Base-by-base conservation (phyloP, 2,888 invertebrate species). In the Chalcosyrphus nemorum region DNA sequence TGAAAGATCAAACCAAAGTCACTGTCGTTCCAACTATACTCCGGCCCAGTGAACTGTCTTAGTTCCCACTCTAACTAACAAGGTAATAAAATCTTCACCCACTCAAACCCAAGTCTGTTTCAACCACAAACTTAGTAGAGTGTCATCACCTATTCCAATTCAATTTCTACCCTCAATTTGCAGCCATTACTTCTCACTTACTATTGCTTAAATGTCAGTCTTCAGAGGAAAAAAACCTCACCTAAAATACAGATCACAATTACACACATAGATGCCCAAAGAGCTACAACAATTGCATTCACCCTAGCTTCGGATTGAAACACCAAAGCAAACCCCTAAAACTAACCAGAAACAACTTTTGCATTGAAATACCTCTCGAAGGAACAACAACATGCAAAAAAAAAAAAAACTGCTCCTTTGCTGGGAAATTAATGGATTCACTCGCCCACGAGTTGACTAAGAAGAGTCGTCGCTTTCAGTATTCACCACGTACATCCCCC, bases 391-490 rank as follows among this genome's bases (percentile, higher is more conserved):
- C n/a, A n/a, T 13, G 11, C n/a, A n/a, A n/a, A n/a, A n/a, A n/a
- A n/a, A 43, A 24, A 32, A 35, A 68, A 63, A 56, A 11, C 35
- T 35, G 50, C 35, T 65, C 65, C 15, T 68, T 54, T 54, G 13
- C 9, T 19, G 21, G 13, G 17, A 41, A 68, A 63, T 61, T 75
- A 81, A 76, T 75, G 68, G 54, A 56, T 63, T 63, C 68, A 54
- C 29, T 61, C 50, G 41, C 43, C 81, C 70, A 76, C 75, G 52
- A 76, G 70, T 81, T 70, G 70, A 81, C 75, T 70, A 57, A 57
- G 45, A 70, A 61, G 50, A 63, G 56, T 81, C 75, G 63, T 81
- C 70, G 76, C 63, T 75, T 59, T 75, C 50, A 75, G 70, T 61
- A 75, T 70, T 75, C 63, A 59, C 68, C 75, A 32, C 47, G 9